These are phyloP conservation scores for Okapia johnstoni DNA, from an alignment of 2,113 vertebrate species.

Conservation along the genomic window DNA sequence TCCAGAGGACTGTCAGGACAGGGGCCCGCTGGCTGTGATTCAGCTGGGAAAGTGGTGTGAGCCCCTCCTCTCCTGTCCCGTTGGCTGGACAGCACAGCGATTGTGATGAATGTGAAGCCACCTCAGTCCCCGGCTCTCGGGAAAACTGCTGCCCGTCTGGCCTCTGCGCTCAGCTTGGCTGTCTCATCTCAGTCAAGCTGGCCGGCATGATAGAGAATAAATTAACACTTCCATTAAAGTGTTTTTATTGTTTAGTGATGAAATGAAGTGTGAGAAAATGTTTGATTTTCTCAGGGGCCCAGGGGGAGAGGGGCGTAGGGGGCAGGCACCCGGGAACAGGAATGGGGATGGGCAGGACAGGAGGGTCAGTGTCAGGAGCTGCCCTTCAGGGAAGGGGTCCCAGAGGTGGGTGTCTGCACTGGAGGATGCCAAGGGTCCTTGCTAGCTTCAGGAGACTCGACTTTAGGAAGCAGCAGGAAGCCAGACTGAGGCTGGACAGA, in stretches of 20 bases:
- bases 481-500: accelerated
- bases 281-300: background rate
- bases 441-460: accelerated
- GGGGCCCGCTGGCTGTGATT: background rate
- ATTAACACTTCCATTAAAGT: background rate
- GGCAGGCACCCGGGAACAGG: background rate
- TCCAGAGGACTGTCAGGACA: background rate
- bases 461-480: accelerated
- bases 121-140: accelerated
- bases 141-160: background rate
- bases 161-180: background rate
- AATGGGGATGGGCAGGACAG: too few species aligned
- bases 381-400: background rate
- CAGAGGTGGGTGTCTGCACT: accelerated
- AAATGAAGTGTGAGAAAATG: background rate
- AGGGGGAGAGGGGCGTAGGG: background rate
- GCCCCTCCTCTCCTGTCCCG: background rate
- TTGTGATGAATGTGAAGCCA: background rate
- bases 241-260: background rate
- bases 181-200: background rate
- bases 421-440: background rate
- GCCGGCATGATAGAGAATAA: background rate
- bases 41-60: background rate
- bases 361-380: background rate
- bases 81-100: background rate